Evolutionary conservation across 1,140 invertebrate genomes (phyloP).

Genomic region (Lordiphosa mommai): DNA sequence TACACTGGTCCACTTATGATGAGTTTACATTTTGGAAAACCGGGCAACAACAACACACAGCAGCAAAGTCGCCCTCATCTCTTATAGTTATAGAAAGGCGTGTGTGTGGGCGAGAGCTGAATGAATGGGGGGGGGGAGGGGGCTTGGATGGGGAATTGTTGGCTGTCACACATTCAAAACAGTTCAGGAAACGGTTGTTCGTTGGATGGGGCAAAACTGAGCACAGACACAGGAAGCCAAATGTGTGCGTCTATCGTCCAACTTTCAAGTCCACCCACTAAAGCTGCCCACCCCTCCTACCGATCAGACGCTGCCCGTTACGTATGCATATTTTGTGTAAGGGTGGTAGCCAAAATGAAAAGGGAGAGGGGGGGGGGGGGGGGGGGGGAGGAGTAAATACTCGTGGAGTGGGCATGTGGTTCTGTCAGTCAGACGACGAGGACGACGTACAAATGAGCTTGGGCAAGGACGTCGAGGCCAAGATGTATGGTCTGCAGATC

Average conservation of each 20-base stretch:
- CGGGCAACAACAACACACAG: slow-evolving; percentile 52
- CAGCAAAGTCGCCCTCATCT: slow-evolving; percentile 27
- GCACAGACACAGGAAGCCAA: slow-evolving; percentile 58
- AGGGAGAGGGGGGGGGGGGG: neutral
- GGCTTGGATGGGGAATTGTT: slow-evolving; percentile 24
- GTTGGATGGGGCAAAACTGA: neutral
- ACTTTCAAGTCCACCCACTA: slow-evolving; percentile 46
- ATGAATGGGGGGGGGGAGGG: neutral
- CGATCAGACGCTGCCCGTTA: slow-evolving; percentile 50
- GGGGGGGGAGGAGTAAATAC: neutral
- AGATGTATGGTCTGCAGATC: slow-evolving; percentile 48
- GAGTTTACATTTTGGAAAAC: slow-evolving; percentile 76
- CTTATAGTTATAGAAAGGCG: slow-evolving; percentile 16
- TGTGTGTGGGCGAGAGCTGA: slow-evolving; percentile 1
- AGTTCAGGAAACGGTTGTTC: slow-evolving; percentile 43
- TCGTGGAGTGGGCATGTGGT: slow-evolving; percentile 1
- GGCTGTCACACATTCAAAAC: slow-evolving; percentile 75
- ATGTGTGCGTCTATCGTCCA: slow-evolving; percentile 61
- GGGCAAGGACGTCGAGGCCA: slow-evolving; percentile 64
- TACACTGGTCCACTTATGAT: slow-evolving; percentile 72
- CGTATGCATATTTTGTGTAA: slow-evolving; percentile 65
- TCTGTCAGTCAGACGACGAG: slow-evolving; percentile 27
- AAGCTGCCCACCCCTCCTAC: slow-evolving; percentile 2
- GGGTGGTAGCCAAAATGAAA: neutral
- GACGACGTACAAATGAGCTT: slow-evolving; percentile 66